These are phyloP conservation scores for Acleris laterana DNA, from an alignment of 2,888 invertebrate genomes.

Conservation along the genomic window DNA sequence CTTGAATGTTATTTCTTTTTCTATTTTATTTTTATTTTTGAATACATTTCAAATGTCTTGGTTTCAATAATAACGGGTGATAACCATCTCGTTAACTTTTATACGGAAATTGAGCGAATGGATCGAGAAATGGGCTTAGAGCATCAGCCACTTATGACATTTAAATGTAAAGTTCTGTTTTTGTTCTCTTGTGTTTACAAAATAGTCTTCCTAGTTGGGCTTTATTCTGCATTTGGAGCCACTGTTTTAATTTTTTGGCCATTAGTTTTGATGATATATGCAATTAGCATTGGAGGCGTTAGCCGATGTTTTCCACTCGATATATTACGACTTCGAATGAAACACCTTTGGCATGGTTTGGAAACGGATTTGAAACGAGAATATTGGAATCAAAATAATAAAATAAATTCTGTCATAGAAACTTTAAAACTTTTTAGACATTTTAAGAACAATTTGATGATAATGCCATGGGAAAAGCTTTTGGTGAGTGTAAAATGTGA, in stretches of 20 bases:
- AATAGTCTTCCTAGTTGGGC: background rate
- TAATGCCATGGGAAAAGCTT: background rate
- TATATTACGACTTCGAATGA: background rate
- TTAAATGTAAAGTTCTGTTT: background rate
- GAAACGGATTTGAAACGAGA: background rate
- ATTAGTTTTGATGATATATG: background rate
- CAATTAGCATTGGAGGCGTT: background rate
- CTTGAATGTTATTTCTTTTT: background rate
- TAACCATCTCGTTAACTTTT: background rate
- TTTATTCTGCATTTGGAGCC: background rate
- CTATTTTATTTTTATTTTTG: background rate
- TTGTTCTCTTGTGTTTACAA: too few species aligned
- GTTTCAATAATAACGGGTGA: background rate
- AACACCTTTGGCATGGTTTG: background rate
- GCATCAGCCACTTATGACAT: background rate
- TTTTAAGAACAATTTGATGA: background rate
- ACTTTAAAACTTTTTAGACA: background rate
- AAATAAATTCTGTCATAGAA: background rate
- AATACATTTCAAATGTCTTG: background rate
- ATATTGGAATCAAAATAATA: background rate
- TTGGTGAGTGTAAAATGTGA: background rate
- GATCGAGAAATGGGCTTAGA: background rate
- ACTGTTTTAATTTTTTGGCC: background rate
- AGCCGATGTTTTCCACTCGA: background rate
- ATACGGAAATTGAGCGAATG: background rate